phyloP scores from a whole-genome alignment of 1,140 invertebrate genomes.

The Drosophila albomicans region DNA sequence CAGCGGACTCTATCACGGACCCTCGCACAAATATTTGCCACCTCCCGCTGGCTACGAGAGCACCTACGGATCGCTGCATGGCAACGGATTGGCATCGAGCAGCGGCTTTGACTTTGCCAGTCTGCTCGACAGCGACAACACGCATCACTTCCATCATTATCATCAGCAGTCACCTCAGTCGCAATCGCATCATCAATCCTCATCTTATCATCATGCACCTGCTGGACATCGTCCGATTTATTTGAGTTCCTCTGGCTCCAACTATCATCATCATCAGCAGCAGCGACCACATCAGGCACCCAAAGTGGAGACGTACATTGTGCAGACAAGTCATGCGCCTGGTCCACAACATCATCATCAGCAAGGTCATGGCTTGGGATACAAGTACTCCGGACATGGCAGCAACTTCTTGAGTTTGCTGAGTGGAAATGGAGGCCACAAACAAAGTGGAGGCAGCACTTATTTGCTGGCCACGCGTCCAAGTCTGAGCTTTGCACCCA shows the following conservation, averaged over 20 bases:
- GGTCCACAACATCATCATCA: constrained; percentile 3
- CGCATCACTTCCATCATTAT: constrained; percentile 25
- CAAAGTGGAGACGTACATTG: constrained; percentile 73
- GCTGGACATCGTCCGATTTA: constrained; percentile 36
- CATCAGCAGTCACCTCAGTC: constrained; percentile 23
- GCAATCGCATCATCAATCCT: constrained; percentile 11
- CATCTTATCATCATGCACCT: constrained; percentile 9
- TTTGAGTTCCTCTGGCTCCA: constrained; percentile 24
- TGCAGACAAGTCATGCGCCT: constrained; percentile 50
- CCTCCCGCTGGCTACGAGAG: constrained; percentile 50
- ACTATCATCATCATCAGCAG: constrained; percentile 29
- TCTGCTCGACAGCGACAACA: constrained; percentile 36
- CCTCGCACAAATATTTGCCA: constrained; percentile 72
- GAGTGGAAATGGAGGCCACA: constrained; percentile 37
- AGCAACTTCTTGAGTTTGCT: constrained; percentile 24
- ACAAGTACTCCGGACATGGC: constrained; percentile 29
- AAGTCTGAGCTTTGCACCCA: constrained; percentile 19
- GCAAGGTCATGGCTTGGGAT: constrained; percentile 9
- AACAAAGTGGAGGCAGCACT: constrained; percentile 43
- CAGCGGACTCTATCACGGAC: constrained; percentile 61
- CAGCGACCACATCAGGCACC: constrained; percentile 23
- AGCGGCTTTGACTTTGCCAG: constrained; percentile 63
- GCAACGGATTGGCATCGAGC: constrained; percentile 45
- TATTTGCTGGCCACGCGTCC: constrained; percentile 53
- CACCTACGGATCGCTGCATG: constrained; percentile 44